Conservation (phyloP, 2,113 vertebrate species). For the Microcebus tavaratra region DNA sequence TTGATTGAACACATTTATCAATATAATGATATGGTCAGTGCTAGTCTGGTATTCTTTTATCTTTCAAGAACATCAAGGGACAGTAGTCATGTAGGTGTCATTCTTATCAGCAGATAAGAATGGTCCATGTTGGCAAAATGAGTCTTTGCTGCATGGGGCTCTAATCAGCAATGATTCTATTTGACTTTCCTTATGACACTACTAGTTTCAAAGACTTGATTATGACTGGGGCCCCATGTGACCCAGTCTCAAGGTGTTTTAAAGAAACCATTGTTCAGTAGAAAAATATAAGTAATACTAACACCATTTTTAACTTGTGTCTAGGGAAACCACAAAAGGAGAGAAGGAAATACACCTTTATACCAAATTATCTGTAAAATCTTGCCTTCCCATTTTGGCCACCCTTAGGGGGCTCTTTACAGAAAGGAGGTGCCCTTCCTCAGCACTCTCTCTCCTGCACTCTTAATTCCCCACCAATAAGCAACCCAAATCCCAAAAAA, state of each 20-base stretch:
- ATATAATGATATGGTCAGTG: not conserved
- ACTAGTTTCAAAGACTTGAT: constrained; percentile 3
- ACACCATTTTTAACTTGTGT: constrained; percentile 16
- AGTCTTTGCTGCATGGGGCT: not conserved
- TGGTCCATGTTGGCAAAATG: not conserved
- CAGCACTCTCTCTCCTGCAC: not conserved
- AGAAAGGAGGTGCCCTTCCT: not conserved
- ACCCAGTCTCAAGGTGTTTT: not conserved
- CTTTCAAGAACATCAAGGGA: not conserved
- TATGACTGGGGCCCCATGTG: not conserved
- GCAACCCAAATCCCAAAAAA: not conserved
- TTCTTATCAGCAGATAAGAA: not conserved
- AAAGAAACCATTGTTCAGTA: not conserved
- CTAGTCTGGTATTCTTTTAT: not conserved
- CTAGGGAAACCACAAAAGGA: not conserved
- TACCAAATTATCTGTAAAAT: not conserved
- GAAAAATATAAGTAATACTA: not conserved
- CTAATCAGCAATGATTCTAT: not conserved
- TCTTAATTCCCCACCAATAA: not conserved
- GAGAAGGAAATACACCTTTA: not conserved
- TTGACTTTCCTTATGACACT: not conserved
- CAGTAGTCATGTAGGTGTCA: not conserved
- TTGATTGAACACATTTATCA: constrained; percentile 46
- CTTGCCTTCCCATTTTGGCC: not conserved
- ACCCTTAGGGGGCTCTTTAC: not conserved